Evolutionary conservation across 2,113 vertebrate species (phyloP).

Genomic region (Phalacrocorax brasilianus): DNA sequence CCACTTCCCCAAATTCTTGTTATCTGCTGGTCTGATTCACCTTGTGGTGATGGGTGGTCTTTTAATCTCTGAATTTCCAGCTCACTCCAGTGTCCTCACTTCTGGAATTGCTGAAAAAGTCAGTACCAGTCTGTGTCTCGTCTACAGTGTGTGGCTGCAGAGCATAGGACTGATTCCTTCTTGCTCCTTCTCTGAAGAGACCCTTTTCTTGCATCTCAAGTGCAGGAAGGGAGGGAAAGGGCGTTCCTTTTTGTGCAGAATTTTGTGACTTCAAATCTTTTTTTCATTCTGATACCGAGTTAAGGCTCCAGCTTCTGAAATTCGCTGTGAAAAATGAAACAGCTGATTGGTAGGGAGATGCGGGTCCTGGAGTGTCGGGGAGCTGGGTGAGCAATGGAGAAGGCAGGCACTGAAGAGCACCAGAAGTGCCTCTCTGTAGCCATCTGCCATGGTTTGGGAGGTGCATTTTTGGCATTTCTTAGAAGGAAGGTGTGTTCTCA

Average conservation of each 20-base stretch:
- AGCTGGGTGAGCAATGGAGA: not conserved
- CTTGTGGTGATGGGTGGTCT: not conserved
- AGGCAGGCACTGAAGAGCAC: not conserved
- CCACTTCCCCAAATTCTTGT: not conserved
- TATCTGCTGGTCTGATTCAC: not conserved
- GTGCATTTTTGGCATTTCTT: not conserved
- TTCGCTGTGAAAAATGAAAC: not conserved
- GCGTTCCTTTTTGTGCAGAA: not conserved
- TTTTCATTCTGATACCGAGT: not conserved
- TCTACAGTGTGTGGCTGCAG: not conserved
- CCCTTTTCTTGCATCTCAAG: not conserved
- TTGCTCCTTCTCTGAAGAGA: not conserved
- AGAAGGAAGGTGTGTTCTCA: not conserved
- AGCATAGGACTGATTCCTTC: not conserved
- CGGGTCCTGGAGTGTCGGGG: rapidly evolving
- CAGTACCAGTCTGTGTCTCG: not conserved
- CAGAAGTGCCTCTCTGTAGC: not conserved
- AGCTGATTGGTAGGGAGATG: not conserved
- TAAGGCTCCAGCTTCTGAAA: not conserved
- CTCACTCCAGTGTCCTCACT: not conserved
- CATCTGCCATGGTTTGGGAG: not conserved
- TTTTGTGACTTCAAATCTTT: not conserved
- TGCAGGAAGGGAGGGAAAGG: not conserved
- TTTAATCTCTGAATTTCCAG: not conserved
- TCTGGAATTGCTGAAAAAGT: not conserved